A percentile compares a stretch with the other conserved stretches of the same genome.
Evolutionary conservation across 2,113 vertebrate species (phyloP).

Genomic region (Peromyscus californicus): DNA sequence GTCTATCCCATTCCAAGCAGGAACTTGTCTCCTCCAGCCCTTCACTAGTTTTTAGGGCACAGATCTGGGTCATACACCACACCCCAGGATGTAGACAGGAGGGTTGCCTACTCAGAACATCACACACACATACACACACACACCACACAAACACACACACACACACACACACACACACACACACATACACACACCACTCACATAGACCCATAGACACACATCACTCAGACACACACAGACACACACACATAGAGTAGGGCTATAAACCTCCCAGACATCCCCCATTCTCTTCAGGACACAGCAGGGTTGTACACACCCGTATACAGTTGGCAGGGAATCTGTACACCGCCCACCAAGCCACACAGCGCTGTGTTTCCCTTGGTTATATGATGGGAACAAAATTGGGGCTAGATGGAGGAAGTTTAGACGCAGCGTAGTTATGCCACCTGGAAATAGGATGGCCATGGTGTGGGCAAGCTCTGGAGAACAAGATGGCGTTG

Average conservation of each 20-base stretch:
- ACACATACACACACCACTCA: not conserved
- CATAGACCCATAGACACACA: not conserved
- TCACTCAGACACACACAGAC: not conserved
- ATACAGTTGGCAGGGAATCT: not conserved
- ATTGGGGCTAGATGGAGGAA: not conserved
- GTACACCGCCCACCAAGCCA: not conserved
- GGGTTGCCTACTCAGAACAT: not conserved
- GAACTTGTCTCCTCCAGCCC: not conserved
- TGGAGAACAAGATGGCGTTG: not conserved
- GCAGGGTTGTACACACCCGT: not conserved
- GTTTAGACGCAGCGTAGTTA: too few relatives aligned
- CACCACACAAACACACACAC: not conserved
- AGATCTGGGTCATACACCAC: not conserved
- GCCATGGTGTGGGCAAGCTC: too few relatives aligned
- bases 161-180: not conserved
- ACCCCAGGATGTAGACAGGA: not conserved
- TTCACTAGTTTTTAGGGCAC: not conserved
- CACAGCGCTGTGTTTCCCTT: not conserved
- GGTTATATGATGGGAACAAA: not conserved
- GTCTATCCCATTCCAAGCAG: not conserved
- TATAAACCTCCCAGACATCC: not conserved
- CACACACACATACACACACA: not conserved
- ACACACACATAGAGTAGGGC: not conserved
- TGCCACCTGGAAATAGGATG: not conserved
- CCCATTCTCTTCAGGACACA: not conserved